Evolutionary conservation across 2,888 invertebrate genomes (phyloP).

Genomic region (Branchipolynoe longqiensis): DNA sequence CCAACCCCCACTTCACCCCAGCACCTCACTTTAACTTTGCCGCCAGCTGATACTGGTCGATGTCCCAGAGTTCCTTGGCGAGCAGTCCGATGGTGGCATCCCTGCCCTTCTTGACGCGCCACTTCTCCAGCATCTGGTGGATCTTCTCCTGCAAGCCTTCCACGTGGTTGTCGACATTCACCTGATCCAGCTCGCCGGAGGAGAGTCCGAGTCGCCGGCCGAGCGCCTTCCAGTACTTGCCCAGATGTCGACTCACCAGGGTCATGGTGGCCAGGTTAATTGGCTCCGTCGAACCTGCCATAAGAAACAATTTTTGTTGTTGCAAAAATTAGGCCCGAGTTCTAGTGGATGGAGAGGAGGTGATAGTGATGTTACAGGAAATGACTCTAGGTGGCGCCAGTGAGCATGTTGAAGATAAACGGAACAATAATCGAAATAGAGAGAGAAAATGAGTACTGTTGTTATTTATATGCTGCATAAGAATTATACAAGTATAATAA

Average conservation of each 20-base stretch:
- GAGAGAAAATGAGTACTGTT: too few relatives aligned
- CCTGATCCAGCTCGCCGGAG: slow-evolving; percentile 40
- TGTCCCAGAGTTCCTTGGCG: slow-evolving; percentile 12
- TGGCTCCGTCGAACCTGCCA: not conserved
- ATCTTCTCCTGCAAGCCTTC: slow-evolving; percentile 53
- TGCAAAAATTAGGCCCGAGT: too few relatives aligned
- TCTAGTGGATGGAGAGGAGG: too few relatives aligned
- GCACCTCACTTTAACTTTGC: not conserved
- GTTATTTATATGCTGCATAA: too few relatives aligned
- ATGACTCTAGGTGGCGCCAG: too few relatives aligned
- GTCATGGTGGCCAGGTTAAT: slow-evolving; percentile 24
- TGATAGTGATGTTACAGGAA: too few relatives aligned
- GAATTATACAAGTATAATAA: too few relatives aligned
- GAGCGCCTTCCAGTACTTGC: slow-evolving; percentile 46
- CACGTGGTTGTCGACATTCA: slow-evolving; percentile 44
- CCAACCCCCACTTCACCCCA: too few relatives aligned
- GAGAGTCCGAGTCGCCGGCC: slow-evolving; percentile 44
- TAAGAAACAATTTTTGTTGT: too few relatives aligned
- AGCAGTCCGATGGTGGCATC: slow-evolving; percentile 21
- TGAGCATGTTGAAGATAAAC: too few relatives aligned
- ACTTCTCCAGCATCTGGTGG: slow-evolving; percentile 58
- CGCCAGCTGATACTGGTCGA: not conserved
- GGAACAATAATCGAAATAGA: too few relatives aligned
- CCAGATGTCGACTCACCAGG: slow-evolving; percentile 26
- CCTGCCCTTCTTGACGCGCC: slow-evolving; percentile 49